phyloP scores from a whole-genome alignment of 2,113 vertebrate genomes.

The Delphinapterus leucas region DNA sequence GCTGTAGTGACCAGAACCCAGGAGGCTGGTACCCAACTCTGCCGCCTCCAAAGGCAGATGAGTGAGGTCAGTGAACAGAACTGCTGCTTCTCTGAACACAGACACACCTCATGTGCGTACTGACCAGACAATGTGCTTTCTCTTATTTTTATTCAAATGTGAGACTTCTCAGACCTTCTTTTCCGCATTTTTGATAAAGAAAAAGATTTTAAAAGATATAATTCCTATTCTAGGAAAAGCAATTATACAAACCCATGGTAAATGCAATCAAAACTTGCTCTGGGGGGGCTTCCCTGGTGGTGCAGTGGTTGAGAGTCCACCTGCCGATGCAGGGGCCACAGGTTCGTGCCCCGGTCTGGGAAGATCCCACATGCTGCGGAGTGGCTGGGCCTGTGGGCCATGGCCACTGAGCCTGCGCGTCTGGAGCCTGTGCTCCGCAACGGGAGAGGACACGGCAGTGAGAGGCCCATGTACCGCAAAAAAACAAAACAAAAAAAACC shows the following conservation, averaged over 20 bases:
- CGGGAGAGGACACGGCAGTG: too few species aligned
- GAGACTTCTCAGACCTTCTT: neutral
- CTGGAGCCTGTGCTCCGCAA: too few species aligned
- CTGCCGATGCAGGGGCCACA: too few species aligned
- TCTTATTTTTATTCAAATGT: neutral
- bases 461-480: too few species aligned
- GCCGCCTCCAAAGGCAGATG: rapidly evolving
- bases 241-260: neutral
- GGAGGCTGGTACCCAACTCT: neutral
- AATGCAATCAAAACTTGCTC: neutral
- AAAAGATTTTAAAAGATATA: neutral
- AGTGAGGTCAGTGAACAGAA: rapidly evolving
- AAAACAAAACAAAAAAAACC: too few species aligned
- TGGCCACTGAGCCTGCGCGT: too few species aligned
- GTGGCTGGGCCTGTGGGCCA: too few species aligned
- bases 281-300: too few species aligned
- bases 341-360: too few species aligned
- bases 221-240: neutral
- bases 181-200: neutral
- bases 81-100: neutral
- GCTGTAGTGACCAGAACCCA: neutral
- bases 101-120: rapidly evolving
- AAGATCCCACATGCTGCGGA: too few species aligned
- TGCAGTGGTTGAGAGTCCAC: too few species aligned
- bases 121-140: neutral